Base-by-base conservation (phyloP, 2,888 invertebrate species). In the Drosophila robusta region DNA sequence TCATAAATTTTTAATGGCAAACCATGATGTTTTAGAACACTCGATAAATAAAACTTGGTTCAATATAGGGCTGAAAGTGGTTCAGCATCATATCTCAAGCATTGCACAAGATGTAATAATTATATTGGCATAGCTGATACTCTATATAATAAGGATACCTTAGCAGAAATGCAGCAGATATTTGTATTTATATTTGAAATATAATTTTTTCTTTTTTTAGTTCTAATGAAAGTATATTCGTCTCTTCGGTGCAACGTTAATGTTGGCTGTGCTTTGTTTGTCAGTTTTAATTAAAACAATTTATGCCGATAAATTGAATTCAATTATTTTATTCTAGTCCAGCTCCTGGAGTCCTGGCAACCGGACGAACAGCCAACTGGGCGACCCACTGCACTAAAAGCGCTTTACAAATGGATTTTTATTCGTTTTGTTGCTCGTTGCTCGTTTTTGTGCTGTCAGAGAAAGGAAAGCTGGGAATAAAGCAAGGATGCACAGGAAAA, bases 251-350 rank as follows among this genome's bases (percentile, higher is more conserved):
- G 36, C 42, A 6, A 3, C 1, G 12, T 26, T 14, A 1, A 7
- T 41, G 9, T 22, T 41, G 9, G 7, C 18, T 16, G 12, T 44
- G 45, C 49, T 54, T 58, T 58, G 57, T 63, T 58, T 55, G 63
- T 42, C 57, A 64, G 45, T 54, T 78, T 81, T 83, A 80, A 83
- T 80, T 80, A 78, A 81, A 80, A 58, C 70, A 83, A 80, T 78
- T 83, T 80, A 74, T 81, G 74, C 70, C 78, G 46, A 76, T 82
- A 76, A 83, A 83, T 80, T 74, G 80, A 77, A 80, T 80, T 76
- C 67, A 83, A 80, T 80, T 83, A 80, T 80, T 81, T 80, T 52
- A 64, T 66, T 52, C 54, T 34, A 18, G 45, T 50, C 8, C 39
- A 39, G 49, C 45, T 58, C 12, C 42, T 39, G 50, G 16, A 51